Base-by-base conservation (phyloP, 2,888 invertebrate genomes). In the Cynaeus angustus region DNA sequence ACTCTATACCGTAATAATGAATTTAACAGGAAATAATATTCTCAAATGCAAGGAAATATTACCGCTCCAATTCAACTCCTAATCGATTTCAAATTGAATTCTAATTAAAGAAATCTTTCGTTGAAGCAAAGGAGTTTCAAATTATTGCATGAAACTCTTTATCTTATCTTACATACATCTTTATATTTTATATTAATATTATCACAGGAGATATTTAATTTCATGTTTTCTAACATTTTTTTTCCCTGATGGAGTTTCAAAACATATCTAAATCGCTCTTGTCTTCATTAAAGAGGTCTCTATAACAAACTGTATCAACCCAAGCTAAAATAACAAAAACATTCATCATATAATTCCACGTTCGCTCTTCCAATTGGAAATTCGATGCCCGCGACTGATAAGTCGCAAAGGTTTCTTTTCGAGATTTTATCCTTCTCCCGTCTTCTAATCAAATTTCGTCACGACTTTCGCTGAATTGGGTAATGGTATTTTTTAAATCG, bases 61-160 rank as follows among this genome's bases (percentile, higher is more conserved):
- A 52, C 52, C 43, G 64, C 28, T 43, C 26, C 64, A 46, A 68
- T 68, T 55, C 61, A 37, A 38, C 62, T 33, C 37, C 55, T 66
- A 68, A 64, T 38, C 64, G 68, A 68, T 52, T 64, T 30, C 64
- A 58, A 64, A 68, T 58, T 64, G 56, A 64, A 64, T 68, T 64
- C 58, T 68, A 68, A 68, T 68, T 68, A 62, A 28, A 66, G 56
- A 14, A 30, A 46, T 46, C 50, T 62, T 50, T 48, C 61, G 14
- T 16, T 55, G 53, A 55, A 14, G 48, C 50, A 38, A 38, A 37
- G 48, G 38, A 48, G 50, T 46, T 50, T 48, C 61, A 50, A 48
- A 62, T 62, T 62, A 48, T 21, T 21, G 1, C 21, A 21, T 21
- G 2, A 21, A n/a, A n/a, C n/a, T n/a, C n/a, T n/a, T n/a, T n/a